Evolutionary conservation across 2,113 vertebrate genomes (phyloP).

Genomic region (Setophaga coronata): DNA sequence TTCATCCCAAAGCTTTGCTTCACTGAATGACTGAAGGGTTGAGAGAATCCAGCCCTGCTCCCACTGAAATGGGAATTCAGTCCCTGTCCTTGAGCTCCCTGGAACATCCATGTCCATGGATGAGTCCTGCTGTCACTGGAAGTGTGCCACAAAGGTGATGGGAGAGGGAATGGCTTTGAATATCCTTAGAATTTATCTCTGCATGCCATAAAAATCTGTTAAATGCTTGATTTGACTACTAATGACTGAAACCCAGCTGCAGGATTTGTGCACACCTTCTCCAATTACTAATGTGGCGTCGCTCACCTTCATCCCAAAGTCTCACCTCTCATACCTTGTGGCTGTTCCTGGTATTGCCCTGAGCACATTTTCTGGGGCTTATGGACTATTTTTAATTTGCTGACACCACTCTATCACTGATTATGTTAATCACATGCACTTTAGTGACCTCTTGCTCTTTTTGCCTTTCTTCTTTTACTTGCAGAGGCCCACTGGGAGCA

Average conservation of each 20-base stretch:
- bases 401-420: slow-evolving; percentile 36
- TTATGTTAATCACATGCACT: slow-evolving; percentile 60
- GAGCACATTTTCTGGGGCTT: slow-evolving; percentile 6
- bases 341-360: background rate
- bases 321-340: background rate
- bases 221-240: background rate
- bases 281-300: background rate
- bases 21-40: background rate
- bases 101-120: background rate
- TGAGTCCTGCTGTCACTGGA: background rate
- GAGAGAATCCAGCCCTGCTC: background rate
- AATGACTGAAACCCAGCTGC: background rate
- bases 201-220: background rate
- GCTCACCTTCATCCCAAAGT: background rate
- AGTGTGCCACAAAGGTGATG: background rate
- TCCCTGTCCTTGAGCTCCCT: background rate
- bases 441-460: background rate
- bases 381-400: slow-evolving; percentile 47
- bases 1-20: background rate
- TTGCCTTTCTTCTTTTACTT: slow-evolving; percentile 44
- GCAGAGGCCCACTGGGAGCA: slow-evolving; percentile 7
- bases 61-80: background rate
- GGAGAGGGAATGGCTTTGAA: background rate
- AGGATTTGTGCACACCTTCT: background rate
- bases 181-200: background rate